Evolutionary conservation across 2,888 invertebrate species (phyloP), one percentile per base, ranked within the genome.

Genomic region (Geophilus truncorum): DNA sequence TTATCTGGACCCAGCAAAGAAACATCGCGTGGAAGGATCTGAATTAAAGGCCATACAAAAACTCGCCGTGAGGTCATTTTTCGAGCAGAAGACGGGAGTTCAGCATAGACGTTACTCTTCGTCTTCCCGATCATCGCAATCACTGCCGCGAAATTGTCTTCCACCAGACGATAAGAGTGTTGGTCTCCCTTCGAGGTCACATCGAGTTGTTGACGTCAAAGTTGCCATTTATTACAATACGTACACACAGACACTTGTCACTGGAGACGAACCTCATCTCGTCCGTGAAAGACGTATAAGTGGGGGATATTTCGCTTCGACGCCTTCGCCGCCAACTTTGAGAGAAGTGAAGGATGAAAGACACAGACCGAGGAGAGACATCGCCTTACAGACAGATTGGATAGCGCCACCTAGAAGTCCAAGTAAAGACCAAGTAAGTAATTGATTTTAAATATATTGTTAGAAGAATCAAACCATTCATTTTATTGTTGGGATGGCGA

Each of bases 1-100:
- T 15, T 93, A 91, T 85, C 87, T 92, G 83, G 93, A 93, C 85
- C 92, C 92, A 0, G 92, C 92, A 78, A 93, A 93, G 86, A 91
- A 91, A 82, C 92, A 92, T 85, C 90, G 91, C 82, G 90, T 93
- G 36, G 91, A 92, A 90, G 88, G 88, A 84, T 84, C 93, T 9
- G 92, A 93, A 0, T 87, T 94, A 34, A 94, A 94, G 87, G 93
- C 92, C 15, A 92, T 93, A 82, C 94, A 94, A 85, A 94, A 94
- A 87, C 93, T 93, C 86, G 94, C 94, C 0, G 89, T 94, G 7
- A 88, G 93, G 81, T 93, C 93, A 0, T 94, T 93, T 85, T 93
- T 94, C 86, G 93, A 94, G 85, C 89, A 93, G 77, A 93, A 93
- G 77, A 85, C 84, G 7, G 84, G 83, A n/a, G 83, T 78, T 21